phyloP scores from a whole-genome alignment of 2,113 vertebrate genomes.

The Notothenia rossii region DNA sequence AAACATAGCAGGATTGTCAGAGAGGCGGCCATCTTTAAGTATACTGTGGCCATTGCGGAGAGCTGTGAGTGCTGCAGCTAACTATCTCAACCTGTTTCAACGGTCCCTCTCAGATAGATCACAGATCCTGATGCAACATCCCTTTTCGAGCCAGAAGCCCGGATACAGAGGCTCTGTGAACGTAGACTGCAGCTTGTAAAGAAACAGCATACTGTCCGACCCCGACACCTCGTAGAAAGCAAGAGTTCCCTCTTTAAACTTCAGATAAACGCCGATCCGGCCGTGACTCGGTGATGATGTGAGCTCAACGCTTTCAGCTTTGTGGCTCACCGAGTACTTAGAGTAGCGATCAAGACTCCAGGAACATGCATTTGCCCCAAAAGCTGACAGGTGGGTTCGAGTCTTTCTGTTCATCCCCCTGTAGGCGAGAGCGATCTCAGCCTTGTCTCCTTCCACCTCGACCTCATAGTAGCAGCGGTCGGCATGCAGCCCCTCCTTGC shows the following conservation, averaged over 20 bases:
- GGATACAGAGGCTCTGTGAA: conserved; percentile 74
- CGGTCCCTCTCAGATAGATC: not conserved
- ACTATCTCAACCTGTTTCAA: too few relatives aligned
- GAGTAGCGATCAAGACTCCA: conserved; percentile 71
- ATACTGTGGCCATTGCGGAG: too few relatives aligned
- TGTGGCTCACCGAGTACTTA: conserved; percentile 69
- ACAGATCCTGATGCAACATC: conserved; percentile 66
- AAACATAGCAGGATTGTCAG: too few relatives aligned
- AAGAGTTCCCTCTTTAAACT: conserved; percentile 62
- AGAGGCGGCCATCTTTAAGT: too few relatives aligned
- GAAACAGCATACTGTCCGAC: conserved; percentile 61
- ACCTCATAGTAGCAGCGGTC: conserved; percentile 74
- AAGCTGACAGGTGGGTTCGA: conserved; percentile 14
- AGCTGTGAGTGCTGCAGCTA: too few relatives aligned
- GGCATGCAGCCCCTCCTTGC: conserved; percentile 62
- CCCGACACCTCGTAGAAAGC: conserved; percentile 74
- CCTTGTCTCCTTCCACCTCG: conserved; percentile 63
- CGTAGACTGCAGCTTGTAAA: conserved; percentile 45
- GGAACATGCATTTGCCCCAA: conserved; percentile 63
- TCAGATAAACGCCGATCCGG: conserved; percentile 68
- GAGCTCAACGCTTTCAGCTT: conserved; percentile 28
- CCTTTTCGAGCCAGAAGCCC: conserved; percentile 73
- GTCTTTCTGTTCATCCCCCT: conserved; percentile 63
- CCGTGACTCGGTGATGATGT: not conserved
- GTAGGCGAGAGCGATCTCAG: conserved; percentile 72